Base-by-base conservation (phyloP, 2,797 vertebrate genomes). In the Todus mexicanus region DNA sequence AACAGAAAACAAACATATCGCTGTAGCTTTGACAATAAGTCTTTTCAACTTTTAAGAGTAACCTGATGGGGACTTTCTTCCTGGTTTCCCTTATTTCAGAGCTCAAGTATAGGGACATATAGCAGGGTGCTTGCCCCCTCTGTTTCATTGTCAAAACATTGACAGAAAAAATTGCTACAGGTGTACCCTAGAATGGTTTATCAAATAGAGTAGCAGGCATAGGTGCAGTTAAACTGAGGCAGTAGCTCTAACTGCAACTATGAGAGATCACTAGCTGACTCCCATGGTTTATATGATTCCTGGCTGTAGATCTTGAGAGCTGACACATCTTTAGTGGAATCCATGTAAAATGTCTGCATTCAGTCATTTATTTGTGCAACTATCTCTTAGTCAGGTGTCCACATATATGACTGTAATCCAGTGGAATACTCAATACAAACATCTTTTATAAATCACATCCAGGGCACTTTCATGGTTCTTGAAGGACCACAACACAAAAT, bases 211-310 rank as follows among this genome's bases (percentile, higher is more conserved):
- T 4, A 17, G 8, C 26, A 43, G 22, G 37, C 33, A 10, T 35
- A 13, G 29, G n/a, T 70, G 25, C 31, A 70, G 63, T 48, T 47
- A 84, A 77, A 74, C 43, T 31, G 51, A 60, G 20, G 9, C 26
- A 90, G 19, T 19, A 57, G 7, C 18, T 37, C 15, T 31, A 48
- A 12, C 16, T 79, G 15, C 38, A 54, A 0, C 40, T 20, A 4
- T 18, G 25, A 50, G 18, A 40, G 7, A 53, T 53, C 0, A 0
- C 27, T 5, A 4, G 4, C 57, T 63, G 47, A 2, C 37, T 73
- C 8, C 73, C 38, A 17, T 11, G 11, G 5, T 42, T 73, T 57
- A 15, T 27, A 15, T 0, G 1, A 56, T 26, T 11, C 38, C 10
- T 40, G 23, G 25, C 29, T 60, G 19, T 9, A 76, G 42, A 20